Evolutionary conservation across 1,140 invertebrate species (phyloP).

Genomic region (Copidosoma floridanum): DNA sequence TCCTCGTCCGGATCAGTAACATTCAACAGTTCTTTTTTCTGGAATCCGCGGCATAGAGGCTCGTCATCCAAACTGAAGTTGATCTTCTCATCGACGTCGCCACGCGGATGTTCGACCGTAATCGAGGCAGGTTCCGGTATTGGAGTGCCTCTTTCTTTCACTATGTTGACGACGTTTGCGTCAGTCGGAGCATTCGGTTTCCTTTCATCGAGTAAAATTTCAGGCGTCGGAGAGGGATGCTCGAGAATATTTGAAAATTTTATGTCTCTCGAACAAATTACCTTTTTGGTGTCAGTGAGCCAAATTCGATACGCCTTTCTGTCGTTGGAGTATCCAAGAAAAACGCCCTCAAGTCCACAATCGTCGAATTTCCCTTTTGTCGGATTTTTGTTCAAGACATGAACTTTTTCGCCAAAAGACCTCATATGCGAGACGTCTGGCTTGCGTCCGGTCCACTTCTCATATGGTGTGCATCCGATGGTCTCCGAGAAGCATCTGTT

Average conservation of each 20-base stretch:
- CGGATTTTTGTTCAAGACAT: not conserved
- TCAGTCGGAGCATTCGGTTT: not conserved
- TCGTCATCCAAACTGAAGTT: not conserved
- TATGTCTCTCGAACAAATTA: not conserved
- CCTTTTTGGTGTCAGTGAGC: not conserved
- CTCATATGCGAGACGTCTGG: not conserved
- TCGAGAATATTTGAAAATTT: not conserved
- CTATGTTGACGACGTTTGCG: not conserved
- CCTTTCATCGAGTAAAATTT: not conserved
- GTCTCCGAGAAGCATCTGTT: conserved; percentile 13
- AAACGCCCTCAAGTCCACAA: not conserved
- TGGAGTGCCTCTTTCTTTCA: not conserved
- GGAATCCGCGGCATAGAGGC: not conserved
- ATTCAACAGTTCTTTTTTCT: not conserved
- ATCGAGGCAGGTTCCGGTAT: not conserved
- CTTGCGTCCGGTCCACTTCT: conserved; percentile 24
- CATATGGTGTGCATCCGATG: conserved; percentile 21
- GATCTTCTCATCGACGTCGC: not conserved
- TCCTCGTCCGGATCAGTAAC: not conserved
- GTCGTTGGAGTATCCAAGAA: not conserved
- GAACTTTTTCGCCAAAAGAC: not conserved
- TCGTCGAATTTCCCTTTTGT: conserved; percentile 8
- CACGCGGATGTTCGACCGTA: not conserved
- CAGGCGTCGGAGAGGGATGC: not conserved
- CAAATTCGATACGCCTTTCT: not conserved